A percentile compares a stretch with the other conserved stretches of the same genome.
Conservation (phyloP, 2,888 invertebrate species). For the Hydraecia micacea region DNA sequence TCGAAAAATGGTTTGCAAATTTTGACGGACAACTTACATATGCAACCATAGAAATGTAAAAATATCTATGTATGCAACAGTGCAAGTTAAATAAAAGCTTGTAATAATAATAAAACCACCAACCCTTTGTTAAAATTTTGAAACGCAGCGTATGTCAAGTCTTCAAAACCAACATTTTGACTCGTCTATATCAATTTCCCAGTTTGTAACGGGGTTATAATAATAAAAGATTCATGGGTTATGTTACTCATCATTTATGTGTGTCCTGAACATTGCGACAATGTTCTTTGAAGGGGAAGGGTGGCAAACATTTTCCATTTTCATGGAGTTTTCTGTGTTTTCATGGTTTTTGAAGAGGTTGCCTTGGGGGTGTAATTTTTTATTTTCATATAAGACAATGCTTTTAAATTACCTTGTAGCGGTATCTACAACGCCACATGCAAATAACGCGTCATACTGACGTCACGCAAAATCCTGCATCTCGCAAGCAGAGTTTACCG, state of each 20-base stretch:
- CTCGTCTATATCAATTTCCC: constrained; percentile 26
- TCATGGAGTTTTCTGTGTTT: constrained; percentile 18
- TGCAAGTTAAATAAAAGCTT: too few relatives aligned
- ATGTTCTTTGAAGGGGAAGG: constrained; percentile 14
- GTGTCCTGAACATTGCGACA: constrained; percentile 37
- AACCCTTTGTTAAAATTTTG: not conserved
- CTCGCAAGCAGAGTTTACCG: too few relatives aligned
- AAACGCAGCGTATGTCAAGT: not conserved
- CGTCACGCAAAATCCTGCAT: too few relatives aligned
- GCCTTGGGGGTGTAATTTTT: not conserved
- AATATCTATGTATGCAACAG: too few relatives aligned
- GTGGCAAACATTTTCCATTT: constrained; percentile 12
- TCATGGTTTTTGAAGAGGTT: not conserved
- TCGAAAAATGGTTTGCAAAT: too few relatives aligned
- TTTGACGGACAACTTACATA: too few relatives aligned
- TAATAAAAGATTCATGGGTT: constrained; percentile 61
- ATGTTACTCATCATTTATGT: constrained; percentile 46
- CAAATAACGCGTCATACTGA: too few relatives aligned
- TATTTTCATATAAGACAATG: not conserved
- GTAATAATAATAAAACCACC: too few relatives aligned
- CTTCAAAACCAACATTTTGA: not conserved
- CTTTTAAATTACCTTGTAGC: too few relatives aligned
- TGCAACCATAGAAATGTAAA: too few relatives aligned
- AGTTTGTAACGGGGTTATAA: constrained; percentile 26
- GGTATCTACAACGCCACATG: too few relatives aligned